Conservation (phyloP, 2,797 vertebrate genomes). For the Meda fulgida region DNA sequence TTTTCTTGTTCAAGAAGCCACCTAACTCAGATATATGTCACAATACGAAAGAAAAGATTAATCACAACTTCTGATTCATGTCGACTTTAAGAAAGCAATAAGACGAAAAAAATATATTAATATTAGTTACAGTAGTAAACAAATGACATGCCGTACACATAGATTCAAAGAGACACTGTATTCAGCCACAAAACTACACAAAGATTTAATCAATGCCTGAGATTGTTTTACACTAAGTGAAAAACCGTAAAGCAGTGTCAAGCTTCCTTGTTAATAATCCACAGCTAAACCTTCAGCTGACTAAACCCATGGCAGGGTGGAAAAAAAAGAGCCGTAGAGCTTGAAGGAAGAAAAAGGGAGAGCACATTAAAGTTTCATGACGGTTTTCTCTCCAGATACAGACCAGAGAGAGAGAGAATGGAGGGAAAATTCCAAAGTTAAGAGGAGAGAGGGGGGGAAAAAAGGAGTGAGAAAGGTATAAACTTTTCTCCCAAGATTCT, state of each 20-base stretch:
- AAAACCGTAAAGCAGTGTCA: constrained; percentile 68
- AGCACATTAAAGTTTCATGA: constrained; percentile 64
- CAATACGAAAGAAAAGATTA: not conserved
- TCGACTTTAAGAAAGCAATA: not conserved
- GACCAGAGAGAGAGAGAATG: constrained; percentile 44
- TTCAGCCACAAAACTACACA: constrained; percentile 54
- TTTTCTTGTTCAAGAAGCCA: not conserved
- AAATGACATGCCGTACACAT: constrained; percentile 9
- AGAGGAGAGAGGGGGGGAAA: not conserved
- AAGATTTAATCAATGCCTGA: constrained; percentile 61
- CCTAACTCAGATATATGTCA: not conserved
- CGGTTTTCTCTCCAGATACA: constrained; percentile 49
- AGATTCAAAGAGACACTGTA: constrained; percentile 1
- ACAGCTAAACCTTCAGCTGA: constrained; percentile 56
- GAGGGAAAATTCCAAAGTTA: constrained; percentile 43
- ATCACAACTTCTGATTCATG: not conserved
- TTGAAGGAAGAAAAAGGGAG: constrained; percentile 37
- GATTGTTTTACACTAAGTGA: constrained; percentile 67
- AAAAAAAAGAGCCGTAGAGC: constrained; percentile 37
- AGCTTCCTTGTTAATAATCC: constrained; percentile 68
- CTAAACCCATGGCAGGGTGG: constrained; percentile 27
- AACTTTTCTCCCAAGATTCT: constrained; percentile 54
- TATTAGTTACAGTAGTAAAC: not conserved
- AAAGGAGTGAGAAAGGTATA: constrained; percentile 37
- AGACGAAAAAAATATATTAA: not conserved